These are phyloP conservation scores for Lucilia cuprina DNA, from an alignment of 1,140 invertebrate species.

Conservation along the genomic window DNA sequence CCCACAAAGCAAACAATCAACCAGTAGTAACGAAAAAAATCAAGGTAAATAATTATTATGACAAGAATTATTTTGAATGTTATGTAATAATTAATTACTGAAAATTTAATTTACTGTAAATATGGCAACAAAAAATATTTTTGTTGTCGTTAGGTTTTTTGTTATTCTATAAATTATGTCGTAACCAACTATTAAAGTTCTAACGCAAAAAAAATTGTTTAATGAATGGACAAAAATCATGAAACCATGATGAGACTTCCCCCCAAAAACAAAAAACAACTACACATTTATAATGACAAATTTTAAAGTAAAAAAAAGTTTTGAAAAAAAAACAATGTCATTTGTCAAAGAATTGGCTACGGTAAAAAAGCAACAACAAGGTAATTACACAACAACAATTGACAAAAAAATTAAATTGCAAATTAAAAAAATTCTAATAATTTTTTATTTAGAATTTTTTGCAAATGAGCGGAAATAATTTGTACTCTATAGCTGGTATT, in stretches of 20 bases:
- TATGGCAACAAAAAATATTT: not conserved
- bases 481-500: not conserved
- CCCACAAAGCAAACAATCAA: not conserved
- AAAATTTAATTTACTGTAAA: not conserved
- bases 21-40: not conserved
- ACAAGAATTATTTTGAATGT: slow-evolving; percentile 16
- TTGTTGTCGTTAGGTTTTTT: not conserved
- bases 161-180: not conserved
- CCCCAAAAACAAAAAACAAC: not conserved
- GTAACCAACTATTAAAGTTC: slow-evolving; percentile 26
- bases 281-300: not conserved
- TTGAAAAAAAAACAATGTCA: not conserved
- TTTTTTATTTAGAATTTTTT: not conserved
- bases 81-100: slow-evolving; percentile 21
- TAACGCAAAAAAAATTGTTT: not conserved
- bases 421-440: not conserved
- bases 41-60: not conserved
- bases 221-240: slow-evolving; percentile 21
- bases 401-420: not conserved
- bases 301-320: not conserved
- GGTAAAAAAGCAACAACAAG: not conserved
- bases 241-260: slow-evolving; percentile 28
- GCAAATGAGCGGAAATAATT: not conserved
- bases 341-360: not conserved
- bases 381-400: not conserved